These are phyloP conservation scores for Peromyscus attwateri DNA, from an alignment of 2,797 vertebrate genomes.

Conservation along the genomic window DNA sequence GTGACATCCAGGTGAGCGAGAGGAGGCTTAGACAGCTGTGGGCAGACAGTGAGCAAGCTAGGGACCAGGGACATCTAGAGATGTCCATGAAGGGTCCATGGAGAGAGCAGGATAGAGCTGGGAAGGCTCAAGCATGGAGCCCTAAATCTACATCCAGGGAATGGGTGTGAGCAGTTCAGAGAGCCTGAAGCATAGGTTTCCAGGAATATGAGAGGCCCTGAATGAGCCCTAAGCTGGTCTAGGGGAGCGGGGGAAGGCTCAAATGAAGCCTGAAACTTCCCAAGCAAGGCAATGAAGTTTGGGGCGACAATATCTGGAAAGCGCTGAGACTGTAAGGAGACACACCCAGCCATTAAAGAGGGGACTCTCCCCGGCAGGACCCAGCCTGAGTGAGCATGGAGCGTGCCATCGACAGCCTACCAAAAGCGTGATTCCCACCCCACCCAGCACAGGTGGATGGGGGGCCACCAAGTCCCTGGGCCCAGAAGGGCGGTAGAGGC, in stretches of 20 bases:
- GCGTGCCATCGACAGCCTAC: not conserved
- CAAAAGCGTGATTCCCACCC: fast-evolving
- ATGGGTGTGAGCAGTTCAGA: not conserved
- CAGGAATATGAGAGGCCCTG: not conserved
- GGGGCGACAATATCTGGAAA: not conserved
- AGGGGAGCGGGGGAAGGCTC: not conserved
- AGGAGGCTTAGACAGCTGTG: not conserved
- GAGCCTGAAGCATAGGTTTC: not conserved
- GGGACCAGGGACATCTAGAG: not conserved
- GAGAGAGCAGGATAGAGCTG: not conserved
- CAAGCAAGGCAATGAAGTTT: not conserved
- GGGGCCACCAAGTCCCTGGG: not conserved
- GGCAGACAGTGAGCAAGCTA: too few species aligned
- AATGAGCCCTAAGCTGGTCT: not conserved
- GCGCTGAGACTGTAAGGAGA: not conserved
- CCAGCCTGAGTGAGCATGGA: too few species aligned
- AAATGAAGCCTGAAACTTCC: not conserved
- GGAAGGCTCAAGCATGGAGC: not conserved
- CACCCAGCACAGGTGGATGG: constrained; percentile 54
- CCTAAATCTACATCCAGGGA: not conserved
- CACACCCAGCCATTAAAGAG: not conserved
- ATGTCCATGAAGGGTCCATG: not conserved
- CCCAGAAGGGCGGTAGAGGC: not conserved
- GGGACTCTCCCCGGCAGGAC: not conserved
- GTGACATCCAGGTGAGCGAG: not conserved